Evolutionary conservation across 2,113 vertebrate genomes (phyloP).

Genomic region (Limnothrissa miodon): DNA sequence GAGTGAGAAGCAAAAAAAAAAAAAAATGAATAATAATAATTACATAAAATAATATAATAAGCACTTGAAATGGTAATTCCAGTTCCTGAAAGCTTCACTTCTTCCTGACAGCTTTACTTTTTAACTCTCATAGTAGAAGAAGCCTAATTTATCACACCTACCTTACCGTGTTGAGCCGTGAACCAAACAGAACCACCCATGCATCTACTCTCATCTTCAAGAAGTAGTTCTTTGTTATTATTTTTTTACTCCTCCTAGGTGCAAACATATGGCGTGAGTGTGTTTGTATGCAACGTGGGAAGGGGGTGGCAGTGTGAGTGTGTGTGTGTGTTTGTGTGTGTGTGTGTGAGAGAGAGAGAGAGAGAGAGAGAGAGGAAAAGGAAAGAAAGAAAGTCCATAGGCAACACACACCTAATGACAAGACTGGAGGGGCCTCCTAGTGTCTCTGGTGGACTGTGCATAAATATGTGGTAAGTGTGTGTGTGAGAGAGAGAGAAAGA

Average conservation of each 20-base stretch:
- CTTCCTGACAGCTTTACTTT: too few relatives aligned
- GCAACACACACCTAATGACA: not conserved
- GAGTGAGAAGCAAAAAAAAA: not conserved
- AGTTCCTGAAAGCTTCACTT: not conserved
- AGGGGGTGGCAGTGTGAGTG: not conserved
- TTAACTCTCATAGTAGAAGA: too few relatives aligned
- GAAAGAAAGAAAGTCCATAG: not conserved
- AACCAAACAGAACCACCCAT: not conserved
- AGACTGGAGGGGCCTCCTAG: not conserved
- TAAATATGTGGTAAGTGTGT: not conserved
- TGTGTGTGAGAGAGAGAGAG: not conserved
- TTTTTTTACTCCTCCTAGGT: not conserved
- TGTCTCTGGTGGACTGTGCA: constrained; percentile 8
- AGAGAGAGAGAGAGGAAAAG: not conserved
- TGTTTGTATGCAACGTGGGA: not conserved
- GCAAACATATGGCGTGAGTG: constrained; percentile 6
- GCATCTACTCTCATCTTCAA: not conserved
- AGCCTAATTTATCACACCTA: not conserved
- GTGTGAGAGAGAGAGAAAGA: too few relatives aligned
- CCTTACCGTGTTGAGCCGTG: not conserved
- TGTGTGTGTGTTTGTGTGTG: not conserved
- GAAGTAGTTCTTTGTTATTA: not conserved
- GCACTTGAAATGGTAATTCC: not conserved
- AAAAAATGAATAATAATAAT: not conserved
- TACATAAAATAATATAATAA: not conserved